Evolutionary conservation across 2,797 vertebrate species (phyloP).

Genomic region (Bucorvus abyssinicus): DNA sequence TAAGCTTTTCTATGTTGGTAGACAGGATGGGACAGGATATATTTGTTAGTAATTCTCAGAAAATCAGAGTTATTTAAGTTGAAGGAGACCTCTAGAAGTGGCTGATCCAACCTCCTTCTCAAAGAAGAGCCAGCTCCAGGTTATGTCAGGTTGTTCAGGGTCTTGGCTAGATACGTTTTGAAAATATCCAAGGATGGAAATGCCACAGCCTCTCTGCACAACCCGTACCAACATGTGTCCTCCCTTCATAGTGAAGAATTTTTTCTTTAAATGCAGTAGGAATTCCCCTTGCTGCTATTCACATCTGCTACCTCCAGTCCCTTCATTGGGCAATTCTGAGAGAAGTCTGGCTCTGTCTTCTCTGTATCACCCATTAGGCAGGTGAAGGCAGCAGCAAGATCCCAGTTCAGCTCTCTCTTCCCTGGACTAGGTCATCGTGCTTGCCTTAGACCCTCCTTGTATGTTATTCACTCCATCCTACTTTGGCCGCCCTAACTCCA

Average conservation of each 20-base stretch:
- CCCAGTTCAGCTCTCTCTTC: neutral
- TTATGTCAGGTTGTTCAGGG: neutral
- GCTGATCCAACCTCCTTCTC: neutral
- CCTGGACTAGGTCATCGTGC: neutral
- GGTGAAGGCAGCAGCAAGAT: neutral
- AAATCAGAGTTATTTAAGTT: neutral
- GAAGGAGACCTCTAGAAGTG: neutral
- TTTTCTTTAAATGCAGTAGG: neutral
- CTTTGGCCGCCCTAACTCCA: neutral
- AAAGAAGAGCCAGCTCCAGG: neutral
- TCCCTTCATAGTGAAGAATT: neutral
- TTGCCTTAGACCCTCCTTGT: neutral
- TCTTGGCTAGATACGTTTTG: neutral
- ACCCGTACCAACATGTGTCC: neutral
- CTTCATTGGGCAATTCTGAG: neutral
- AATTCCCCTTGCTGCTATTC: neutral
- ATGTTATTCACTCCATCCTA: fast-evolving
- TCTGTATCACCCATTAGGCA: neutral
- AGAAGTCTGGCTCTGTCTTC: neutral
- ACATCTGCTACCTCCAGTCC: neutral
- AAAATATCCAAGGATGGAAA: neutral
- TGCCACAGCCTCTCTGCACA: neutral
- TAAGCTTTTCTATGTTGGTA: neutral
- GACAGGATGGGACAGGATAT: neutral
- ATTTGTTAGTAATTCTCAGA: neutral